phyloP scores from a whole-genome alignment of 1,140 invertebrate species.

The Artemia franciscana region DNA sequence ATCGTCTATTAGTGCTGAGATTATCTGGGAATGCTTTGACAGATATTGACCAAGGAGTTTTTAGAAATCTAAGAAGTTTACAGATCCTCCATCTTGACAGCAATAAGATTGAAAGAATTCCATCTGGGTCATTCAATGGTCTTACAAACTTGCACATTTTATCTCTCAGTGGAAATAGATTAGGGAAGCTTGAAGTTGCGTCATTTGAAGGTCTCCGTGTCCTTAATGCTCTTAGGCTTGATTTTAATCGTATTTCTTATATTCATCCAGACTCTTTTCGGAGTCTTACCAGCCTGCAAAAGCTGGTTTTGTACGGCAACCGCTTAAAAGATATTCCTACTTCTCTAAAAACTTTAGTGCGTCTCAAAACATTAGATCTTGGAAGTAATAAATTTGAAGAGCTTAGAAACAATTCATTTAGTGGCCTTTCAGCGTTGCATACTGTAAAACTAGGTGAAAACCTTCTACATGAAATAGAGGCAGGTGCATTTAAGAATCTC shows the following conservation, averaged over 20 bases:
- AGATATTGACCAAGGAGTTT: constrained; percentile 40
- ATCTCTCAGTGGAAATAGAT: constrained; percentile 58
- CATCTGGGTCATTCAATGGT: constrained; percentile 58
- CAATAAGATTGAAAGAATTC: constrained; percentile 45
- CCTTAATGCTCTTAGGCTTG: constrained; percentile 47
- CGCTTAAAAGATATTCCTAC: constrained; percentile 51
- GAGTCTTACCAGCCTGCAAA: constrained; percentile 58
- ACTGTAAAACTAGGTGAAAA: constrained; percentile 65
- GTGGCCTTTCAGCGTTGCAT: constrained; percentile 50
- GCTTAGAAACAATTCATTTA: constrained; percentile 58
- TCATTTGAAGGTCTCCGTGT: constrained; percentile 50
- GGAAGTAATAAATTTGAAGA: constrained; percentile 65
- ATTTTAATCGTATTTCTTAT: constrained; percentile 46
- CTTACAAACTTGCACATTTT: constrained; percentile 63
- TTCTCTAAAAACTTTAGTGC: constrained; percentile 48
- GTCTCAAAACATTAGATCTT: constrained; percentile 60
- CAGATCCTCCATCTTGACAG: constrained; percentile 50
- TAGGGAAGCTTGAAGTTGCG: constrained; percentile 49
- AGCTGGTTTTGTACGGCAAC: constrained; percentile 71
- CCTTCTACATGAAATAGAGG: constrained; percentile 53
- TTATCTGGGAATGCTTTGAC: constrained; percentile 44
- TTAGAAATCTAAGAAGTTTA: constrained; percentile 45
- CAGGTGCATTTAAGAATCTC: constrained; percentile 58
- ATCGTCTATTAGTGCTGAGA: constrained; percentile 42
- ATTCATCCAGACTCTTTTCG: constrained; percentile 51